Percentiles rank a stretch among this genome's conserved stretches.
phyloP scores from a whole-genome alignment of 30 jellyfish, hydroid and myxozoan genomes.

The Pseudorhiza aurosa region DNA sequence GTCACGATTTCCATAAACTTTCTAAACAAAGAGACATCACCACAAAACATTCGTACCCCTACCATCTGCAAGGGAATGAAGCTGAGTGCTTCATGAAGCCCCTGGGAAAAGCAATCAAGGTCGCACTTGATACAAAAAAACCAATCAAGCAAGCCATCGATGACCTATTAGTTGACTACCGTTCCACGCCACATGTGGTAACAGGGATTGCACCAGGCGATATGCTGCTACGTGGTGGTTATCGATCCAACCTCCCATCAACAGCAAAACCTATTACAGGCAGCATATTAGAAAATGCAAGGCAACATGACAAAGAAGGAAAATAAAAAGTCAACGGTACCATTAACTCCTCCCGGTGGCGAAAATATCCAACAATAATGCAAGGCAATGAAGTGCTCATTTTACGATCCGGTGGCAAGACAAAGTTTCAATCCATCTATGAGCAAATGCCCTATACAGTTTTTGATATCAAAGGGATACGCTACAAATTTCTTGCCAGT shows the following conservation, averaged over 20 bases:
- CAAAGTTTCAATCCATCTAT: conserved; percentile 9
- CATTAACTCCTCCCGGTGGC: neutral
- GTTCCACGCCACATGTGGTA: conserved; percentile 27
- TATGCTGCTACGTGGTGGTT: conserved; percentile 52
- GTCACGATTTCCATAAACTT: neutral
- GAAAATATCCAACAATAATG: neutral
- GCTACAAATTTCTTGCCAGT: conserved; percentile 15
- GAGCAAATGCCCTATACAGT: conserved; percentile 7
- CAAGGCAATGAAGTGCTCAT: conserved; percentile 32
- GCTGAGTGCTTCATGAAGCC: conserved; percentile 64
- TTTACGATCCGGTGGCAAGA: neutral
- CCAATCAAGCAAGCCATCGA: conserved; percentile 19
- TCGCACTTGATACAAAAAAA: neutral
- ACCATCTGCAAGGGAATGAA: conserved; percentile 54
- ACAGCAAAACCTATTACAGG: neutral
- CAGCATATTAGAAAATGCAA: neutral
- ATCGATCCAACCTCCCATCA: conserved; percentile 7
- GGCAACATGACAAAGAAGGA: neutral
- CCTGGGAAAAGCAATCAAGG: conserved; percentile 50
- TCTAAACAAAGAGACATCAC: conserved; percentile 39
- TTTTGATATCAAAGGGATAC: conserved; percentile 7
- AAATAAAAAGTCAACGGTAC: neutral
- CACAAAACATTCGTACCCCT: conserved; percentile 26
- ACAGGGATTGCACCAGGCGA: conserved; percentile 70
- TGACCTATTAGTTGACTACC: conserved; percentile 8